phyloP scores from a whole-genome alignment of 2,797 vertebrate genomes.

The Poeciliopsis presidionis region DNA sequence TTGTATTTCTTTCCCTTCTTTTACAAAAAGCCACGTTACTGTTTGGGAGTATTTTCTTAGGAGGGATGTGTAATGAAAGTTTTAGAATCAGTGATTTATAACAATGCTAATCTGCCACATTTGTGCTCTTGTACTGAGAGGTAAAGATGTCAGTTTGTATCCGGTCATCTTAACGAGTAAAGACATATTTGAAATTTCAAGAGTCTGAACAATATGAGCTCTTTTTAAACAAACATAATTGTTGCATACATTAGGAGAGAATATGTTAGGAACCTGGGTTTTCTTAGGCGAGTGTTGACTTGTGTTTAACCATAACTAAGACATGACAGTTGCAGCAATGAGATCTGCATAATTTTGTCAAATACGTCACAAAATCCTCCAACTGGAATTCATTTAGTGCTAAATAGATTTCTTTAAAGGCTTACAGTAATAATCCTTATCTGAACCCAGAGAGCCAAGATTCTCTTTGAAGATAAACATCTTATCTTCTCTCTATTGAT shows the following conservation, averaged over 20 bases:
- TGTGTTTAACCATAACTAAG: constrained; percentile 38
- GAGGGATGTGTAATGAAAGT: background rate
- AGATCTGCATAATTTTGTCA: constrained; percentile 55
- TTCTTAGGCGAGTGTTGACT: constrained; percentile 43
- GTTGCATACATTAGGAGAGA: constrained; percentile 59
- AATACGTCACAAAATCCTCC: constrained; percentile 34
- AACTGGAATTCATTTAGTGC: constrained; percentile 25
- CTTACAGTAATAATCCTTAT: constrained; percentile 31
- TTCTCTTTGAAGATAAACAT: constrained; percentile 44
- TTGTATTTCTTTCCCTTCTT: background rate
- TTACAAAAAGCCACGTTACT: background rate
- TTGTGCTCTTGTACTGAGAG: constrained; percentile 33
- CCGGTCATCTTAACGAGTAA: constrained; percentile 52
- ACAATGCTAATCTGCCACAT: constrained; percentile 1
- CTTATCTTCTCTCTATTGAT: constrained; percentile 38
- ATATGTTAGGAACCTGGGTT: constrained; percentile 65
- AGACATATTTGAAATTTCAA: constrained; percentile 47
- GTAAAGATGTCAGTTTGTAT: constrained; percentile 52
- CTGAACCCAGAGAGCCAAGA: constrained; percentile 20
- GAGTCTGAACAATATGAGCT: constrained; percentile 39
- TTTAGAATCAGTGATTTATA: background rate
- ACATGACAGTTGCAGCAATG: constrained; percentile 42
- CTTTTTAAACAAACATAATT: constrained; percentile 63
- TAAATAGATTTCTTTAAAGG: constrained; percentile 45
- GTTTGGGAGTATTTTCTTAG: background rate